Base-by-base conservation (phyloP, 2,113 vertebrate species). In the Oncorhynchus nerka region DNA sequence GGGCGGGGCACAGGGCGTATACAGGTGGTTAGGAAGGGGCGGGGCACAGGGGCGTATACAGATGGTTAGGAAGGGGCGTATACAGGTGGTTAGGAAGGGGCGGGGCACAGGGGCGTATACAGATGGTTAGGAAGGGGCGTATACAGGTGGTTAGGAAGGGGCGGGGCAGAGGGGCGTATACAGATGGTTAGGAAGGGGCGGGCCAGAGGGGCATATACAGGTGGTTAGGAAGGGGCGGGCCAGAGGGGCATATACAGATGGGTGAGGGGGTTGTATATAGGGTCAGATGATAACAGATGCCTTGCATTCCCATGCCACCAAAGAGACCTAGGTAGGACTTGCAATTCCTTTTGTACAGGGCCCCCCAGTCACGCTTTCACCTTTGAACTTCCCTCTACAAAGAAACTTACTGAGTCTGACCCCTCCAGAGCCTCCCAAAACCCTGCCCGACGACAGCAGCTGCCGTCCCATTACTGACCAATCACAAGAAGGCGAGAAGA, bases 291-390 rank as follows among this genome's bases (percentile, higher is more conserved):
- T 30, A 71, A 32, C 15, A 49, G 74, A 84, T 32, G 55, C 57
- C 49, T 83, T n/a, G 19, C 78, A 83, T 83, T 84, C 81, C 79
- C 64, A 70, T 75, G 70, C 68, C 55, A 20, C 68, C 51, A 49
- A 13, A 45, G 13, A 66, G 28, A 20, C 26, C 57, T n/a, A 76
- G 72, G 71, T 83, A 84, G 70, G 80, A 86, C 68, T 79, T 73
- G 22, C 30, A 68, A 71, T 68, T 80, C 71, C 68, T 75, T 55
- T 28, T 7, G 11, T 75, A 70, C 78, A 13, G 74, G 69, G 81
- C 22, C n/a, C 9, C 39, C 39, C 7, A 9, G 9, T 45, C 39
- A 45, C 1, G 4, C 73, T 67, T 79, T 75, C 76, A 88, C 84
- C 81, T 83, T 82, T 74, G 71, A 81, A 73, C 78, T 79, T 78